Evolutionary conservation across 2,113 vertebrate genomes (phyloP), one percentile per base, ranked within the genome.

Genomic region (Patagioenas fasciata): DNA sequence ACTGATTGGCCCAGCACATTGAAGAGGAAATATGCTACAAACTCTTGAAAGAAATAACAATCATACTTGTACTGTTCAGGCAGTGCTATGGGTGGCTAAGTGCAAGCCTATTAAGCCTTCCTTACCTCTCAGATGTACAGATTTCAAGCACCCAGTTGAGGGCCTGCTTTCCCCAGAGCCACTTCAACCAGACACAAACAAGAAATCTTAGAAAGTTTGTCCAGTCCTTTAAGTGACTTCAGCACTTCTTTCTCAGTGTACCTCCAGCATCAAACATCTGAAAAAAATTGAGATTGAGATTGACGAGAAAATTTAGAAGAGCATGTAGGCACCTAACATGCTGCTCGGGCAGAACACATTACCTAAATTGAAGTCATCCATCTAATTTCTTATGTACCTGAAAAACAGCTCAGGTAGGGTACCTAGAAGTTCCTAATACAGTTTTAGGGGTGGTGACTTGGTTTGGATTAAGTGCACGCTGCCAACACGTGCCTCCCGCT

Each of bases 271-370:
- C n/a, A 85, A 75, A 47, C 5, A 13, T 48, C 32, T 64, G 12
- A 32, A 89, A 84, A 86, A 67, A 51, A 64, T 19, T 47, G 44
- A 47, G 26, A 26, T 5, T 64, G 12, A 57, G 14, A 15, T 21
- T 47, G 53, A 67, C 16, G 10, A 48, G 26, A 50, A 67, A 75
- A 80, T 80, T 72, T 6, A 25, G 42, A 81, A 51, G 74, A 44
- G 4, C 5, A 0, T 17, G 26, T 67, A 67, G 32, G 10, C 0
- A 0, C 15, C 38, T 34, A 15, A 54, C 1, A 1, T 34, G 42
- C 7, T 2, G 1, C 9, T 79, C 0, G 0, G 18, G 40, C 14
- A 75, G 31, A 94, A 67, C 1, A 0, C 7, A 51, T 4, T 61
- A 15, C 29, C 60, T 62, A 9, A 83, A 66, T 7, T 61, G 36